Conservation (phyloP, 2,888 invertebrate genomes). For the Plebejus melissa region DNA sequence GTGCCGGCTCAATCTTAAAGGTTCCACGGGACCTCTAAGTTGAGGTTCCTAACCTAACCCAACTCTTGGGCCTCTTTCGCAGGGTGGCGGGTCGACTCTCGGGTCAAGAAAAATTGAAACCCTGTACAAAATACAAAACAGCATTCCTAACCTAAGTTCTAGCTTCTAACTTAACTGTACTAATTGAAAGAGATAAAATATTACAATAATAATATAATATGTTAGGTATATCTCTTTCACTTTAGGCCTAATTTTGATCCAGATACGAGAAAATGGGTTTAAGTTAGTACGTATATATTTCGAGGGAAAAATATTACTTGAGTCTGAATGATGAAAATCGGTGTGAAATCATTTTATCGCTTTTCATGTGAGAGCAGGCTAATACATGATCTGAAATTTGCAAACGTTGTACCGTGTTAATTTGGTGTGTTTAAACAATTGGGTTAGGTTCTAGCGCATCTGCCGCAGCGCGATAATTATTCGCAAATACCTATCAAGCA, state of each 20-base stretch:
- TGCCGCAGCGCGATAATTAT: slow-evolving; percentile 28
- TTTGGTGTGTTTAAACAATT: slow-evolving; percentile 11
- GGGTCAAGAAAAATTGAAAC: slow-evolving; percentile 74
- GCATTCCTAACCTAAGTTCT: too few relatives aligned
- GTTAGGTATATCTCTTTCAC: too few relatives aligned
- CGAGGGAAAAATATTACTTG: background rate
- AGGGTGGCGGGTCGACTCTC: slow-evolving; percentile 69
- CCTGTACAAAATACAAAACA: slow-evolving; percentile 44
- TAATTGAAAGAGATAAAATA: too few relatives aligned
- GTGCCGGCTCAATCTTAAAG: slow-evolving; percentile 88
- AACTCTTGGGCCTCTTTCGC: slow-evolving; percentile 73
- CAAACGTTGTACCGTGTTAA: background rate
- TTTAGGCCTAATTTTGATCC: too few relatives aligned
- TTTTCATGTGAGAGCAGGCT: background rate
- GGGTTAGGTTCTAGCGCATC: slow-evolving; percentile 14
- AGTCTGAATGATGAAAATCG: background rate
- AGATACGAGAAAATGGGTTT: too few relatives aligned
- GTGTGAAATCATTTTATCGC: background rate
- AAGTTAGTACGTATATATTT: too few relatives aligned
- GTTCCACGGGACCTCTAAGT: slow-evolving; percentile 83
- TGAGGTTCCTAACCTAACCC: slow-evolving; percentile 77
- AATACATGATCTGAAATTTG: background rate
- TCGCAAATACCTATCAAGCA: slow-evolving; percentile 29
- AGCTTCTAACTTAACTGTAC: too few relatives aligned
- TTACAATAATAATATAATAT: too few relatives aligned